Evolutionary conservation across 1,140 invertebrate species (phyloP).

Genomic region (Tetragonula clypearis): DNA sequence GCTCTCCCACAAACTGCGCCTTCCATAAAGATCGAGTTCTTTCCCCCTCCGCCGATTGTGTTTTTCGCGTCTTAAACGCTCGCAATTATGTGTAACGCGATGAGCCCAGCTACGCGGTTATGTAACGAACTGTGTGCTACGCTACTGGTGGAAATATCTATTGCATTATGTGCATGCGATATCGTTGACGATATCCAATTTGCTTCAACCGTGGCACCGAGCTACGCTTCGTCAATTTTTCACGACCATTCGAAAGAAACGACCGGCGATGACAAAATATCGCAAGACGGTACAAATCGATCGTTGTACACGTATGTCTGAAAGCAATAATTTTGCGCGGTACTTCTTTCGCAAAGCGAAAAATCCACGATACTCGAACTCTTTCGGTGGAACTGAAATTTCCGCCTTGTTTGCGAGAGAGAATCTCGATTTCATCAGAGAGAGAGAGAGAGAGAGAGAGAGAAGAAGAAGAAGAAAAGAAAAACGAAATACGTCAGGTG

Average conservation of each 20-base stretch:
- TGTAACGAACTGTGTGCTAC: neutral
- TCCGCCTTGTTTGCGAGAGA: neutral
- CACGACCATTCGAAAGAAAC: too few relatives aligned
- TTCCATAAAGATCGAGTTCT: neutral
- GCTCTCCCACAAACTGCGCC: conserved; percentile 8
- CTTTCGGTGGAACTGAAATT: neutral
- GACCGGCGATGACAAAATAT: too few relatives aligned
- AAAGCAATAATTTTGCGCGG: too few relatives aligned
- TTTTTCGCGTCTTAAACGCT: neutral
- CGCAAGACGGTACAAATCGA: too few relatives aligned
- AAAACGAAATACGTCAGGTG: too few relatives aligned
- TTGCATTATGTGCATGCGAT: neutral
- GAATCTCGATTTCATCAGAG: neutral
- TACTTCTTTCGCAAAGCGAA: too few relatives aligned
- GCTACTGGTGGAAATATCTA: neutral
- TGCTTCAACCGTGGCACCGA: neutral
- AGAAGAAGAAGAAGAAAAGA: too few relatives aligned
- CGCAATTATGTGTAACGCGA: neutral
- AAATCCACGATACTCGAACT: neutral
- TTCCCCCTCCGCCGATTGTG: too few relatives aligned
- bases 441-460: neutral
- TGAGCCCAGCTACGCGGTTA: neutral
- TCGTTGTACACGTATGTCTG: too few relatives aligned
- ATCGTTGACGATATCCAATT: neutral
- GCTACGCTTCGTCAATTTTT: neutral